A percentile compares a stretch with the other conserved stretches of the same genome.
phyloP scores from a whole-genome alignment of 92 coral and sea anemone genomes.

The Porites cylindrica region DNA sequence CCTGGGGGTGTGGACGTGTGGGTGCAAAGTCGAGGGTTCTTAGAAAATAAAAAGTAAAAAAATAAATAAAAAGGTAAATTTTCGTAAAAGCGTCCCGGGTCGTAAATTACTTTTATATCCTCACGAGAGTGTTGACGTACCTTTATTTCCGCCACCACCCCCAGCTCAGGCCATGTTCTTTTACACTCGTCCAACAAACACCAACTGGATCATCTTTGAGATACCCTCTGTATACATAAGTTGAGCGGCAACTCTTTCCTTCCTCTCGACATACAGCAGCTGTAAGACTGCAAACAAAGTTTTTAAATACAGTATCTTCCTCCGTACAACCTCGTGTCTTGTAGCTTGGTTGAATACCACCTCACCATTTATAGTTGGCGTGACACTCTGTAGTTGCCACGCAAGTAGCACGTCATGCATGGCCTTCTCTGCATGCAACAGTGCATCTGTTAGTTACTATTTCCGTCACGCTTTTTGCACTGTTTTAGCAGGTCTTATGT shows the following conservation, averaged over 20 bases:
- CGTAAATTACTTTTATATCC: no score
- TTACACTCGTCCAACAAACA: constrained; percentile 59
- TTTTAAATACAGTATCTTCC: constrained; percentile 37
- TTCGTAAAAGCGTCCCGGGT: no score
- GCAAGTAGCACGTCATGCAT: neutral
- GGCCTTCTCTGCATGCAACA: constrained; percentile 43
- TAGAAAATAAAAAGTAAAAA: no score
- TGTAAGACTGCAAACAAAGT: constrained; percentile 60
- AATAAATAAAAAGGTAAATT: no score
- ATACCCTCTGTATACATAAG: constrained; percentile 46
- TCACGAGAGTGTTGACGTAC: no score
- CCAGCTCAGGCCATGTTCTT: constrained; percentile 62
- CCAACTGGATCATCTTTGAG: constrained; percentile 40
- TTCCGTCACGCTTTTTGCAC: constrained; percentile 53
- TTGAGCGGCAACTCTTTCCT: constrained; percentile 46
- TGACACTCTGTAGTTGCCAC: constrained; percentile 50
- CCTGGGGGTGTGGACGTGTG: no score
- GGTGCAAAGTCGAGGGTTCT: neutral
- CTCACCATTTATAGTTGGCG: constrained; percentile 52
- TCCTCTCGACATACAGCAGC: constrained; percentile 49
- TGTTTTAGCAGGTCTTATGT: constrained; percentile 56
- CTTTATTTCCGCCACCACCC: no score
- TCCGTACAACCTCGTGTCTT: constrained; percentile 45
- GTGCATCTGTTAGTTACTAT: constrained; percentile 29
- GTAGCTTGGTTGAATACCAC: constrained; percentile 46